These are phyloP conservation scores for Calvadosia cruxmelitensis DNA, from an alignment of 30 jellyfish, hydroid and myxozoan genomes.

Conservation along the genomic window DNA sequence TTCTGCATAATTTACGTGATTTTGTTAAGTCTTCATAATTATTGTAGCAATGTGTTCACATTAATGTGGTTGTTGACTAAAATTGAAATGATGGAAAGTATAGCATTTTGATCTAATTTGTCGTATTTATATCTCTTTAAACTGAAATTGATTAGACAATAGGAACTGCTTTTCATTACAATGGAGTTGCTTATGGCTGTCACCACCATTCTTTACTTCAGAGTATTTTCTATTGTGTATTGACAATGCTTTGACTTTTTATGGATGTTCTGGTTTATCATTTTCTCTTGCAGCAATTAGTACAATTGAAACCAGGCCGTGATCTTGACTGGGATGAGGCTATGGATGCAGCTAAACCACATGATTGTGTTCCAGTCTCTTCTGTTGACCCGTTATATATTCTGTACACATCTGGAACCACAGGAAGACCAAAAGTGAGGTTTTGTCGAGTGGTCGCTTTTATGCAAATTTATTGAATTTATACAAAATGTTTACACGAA, in stretches of 20 bases:
- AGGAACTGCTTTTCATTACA: not conserved
- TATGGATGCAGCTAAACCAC: constrained; percentile 59
- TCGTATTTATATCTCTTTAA: too few species aligned
- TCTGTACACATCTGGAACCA: constrained; percentile 91
- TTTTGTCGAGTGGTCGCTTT: too few species aligned
- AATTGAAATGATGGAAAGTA: too few species aligned
- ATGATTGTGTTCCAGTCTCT: constrained; percentile 76
- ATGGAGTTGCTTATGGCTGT: not conserved
- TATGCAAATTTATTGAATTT: too few species aligned
- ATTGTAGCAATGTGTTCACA: too few species aligned
- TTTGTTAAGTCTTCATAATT: not conserved
- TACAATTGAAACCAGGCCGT: constrained; percentile 9
- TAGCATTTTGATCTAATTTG: too few species aligned
- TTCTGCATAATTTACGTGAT: not conserved
- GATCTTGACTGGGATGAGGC: constrained; percentile 88
- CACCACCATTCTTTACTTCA: not conserved
- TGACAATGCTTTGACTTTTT: not conserved
- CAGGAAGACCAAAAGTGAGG: constrained; percentile 91
- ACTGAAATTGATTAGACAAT: not conserved
- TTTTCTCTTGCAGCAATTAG: constrained; percentile 11
- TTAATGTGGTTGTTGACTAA: too few species aligned
- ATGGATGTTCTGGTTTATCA: too few species aligned
- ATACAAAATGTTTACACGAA: too few species aligned
- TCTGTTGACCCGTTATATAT: constrained; percentile 78
- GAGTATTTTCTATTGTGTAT: not conserved